Conservation (phyloP, 2,113 vertebrate species). For the Cryptotis parvus region DNA sequence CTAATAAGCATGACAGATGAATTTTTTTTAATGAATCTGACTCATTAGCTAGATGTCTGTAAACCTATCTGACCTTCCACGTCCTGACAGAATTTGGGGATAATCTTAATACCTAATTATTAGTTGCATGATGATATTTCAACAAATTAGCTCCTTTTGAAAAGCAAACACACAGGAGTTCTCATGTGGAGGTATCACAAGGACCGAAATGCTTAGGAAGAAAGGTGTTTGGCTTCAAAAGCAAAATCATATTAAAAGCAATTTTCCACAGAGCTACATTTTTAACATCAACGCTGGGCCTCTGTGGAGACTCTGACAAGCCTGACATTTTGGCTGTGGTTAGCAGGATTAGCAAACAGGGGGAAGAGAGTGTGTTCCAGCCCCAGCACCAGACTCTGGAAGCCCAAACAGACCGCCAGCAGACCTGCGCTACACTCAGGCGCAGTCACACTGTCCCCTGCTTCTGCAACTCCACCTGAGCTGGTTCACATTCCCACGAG, state of each 20-base stretch:
- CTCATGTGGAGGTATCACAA: conserved; percentile 49
- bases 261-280: conserved; percentile 58
- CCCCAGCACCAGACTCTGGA: neutral
- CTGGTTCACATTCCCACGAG: conserved; percentile 3
- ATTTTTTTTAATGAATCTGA: conserved; percentile 72
- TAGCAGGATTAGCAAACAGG: conserved; percentile 58
- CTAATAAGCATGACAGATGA: conserved; percentile 78
- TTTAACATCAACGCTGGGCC: conserved; percentile 24
- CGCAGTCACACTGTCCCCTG: neutral
- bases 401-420: neutral
- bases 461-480: conserved; percentile 42
- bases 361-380: neutral
- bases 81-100: conserved; percentile 52
- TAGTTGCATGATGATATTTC: conserved; percentile 54
- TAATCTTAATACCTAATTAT: conserved; percentile 62
- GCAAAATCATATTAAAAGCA: conserved; percentile 49
- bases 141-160: conserved; percentile 63
- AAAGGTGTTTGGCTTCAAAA: conserved; percentile 49
- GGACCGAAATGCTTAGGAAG: conserved; percentile 2
- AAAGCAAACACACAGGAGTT: conserved; percentile 52
- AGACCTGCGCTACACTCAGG: neutral
- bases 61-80: conserved; percentile 65
- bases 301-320: conserved; percentile 57
- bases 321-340: conserved; percentile 63
- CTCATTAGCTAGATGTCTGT: conserved; percentile 69